A percentile compares a stretch with the other conserved stretches of the same genome.
Evolutionary conservation across 2,797 vertebrate genomes (phyloP).

Genomic region (Micromesistius poutassou): DNA sequence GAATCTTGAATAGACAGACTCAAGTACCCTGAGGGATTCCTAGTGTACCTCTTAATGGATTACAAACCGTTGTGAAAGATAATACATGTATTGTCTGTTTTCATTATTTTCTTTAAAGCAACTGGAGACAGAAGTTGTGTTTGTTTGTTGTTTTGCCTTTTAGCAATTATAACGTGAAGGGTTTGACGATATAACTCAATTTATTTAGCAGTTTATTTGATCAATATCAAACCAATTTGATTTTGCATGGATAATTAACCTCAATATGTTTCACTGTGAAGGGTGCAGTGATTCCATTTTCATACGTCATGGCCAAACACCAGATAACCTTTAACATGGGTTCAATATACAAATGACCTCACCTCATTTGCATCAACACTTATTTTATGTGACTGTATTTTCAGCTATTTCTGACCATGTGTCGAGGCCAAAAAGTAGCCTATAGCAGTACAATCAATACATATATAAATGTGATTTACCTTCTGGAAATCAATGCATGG

Average conservation of each 20-base stretch:
- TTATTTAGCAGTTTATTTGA: neutral
- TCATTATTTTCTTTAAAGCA: neutral
- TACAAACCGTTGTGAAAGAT: neutral
- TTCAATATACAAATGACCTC: neutral
- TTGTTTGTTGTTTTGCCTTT: neutral
- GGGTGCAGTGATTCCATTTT: neutral
- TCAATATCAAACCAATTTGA: conserved; percentile 1
- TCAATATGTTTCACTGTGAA: neutral
- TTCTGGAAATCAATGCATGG: neutral
- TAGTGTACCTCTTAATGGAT: neutral
- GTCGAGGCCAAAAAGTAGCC: neutral
- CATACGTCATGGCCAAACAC: neutral
- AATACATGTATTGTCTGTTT: neutral
- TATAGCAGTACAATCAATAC: neutral
- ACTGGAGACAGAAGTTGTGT: neutral
- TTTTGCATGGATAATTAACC: neutral
- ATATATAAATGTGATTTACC: neutral
- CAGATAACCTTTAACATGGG: neutral
- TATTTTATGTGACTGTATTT: neutral
- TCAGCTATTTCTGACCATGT: neutral
- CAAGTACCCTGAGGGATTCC: neutral
- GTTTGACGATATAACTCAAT: neutral
- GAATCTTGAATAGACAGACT: neutral
- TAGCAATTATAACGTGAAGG: neutral
- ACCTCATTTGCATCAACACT: neutral